Evolutionary conservation across 2,113 vertebrate genomes (phyloP).

Genomic region (Sapayoa aenigma): DNA sequence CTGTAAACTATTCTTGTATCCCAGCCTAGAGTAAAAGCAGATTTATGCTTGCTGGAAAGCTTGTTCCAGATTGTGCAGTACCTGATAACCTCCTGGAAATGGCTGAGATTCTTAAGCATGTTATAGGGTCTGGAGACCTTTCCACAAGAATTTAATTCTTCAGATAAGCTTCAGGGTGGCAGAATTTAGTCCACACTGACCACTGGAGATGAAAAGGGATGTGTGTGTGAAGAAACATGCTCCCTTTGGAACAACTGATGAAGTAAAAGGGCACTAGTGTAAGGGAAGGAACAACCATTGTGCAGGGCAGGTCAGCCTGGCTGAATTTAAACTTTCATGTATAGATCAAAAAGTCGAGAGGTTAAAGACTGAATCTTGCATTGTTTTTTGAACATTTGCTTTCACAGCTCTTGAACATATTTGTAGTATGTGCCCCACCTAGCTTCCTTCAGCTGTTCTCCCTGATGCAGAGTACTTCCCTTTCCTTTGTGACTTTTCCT

Average conservation of each 20-base stretch:
- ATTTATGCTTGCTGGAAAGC: not conserved
- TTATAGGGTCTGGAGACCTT: not conserved
- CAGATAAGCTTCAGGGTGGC: not conserved
- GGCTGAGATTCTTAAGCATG: not conserved
- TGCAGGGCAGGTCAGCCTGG: not conserved
- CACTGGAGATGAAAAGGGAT: not conserved
- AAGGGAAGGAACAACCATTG: slow-evolving; percentile 28
- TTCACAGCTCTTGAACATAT: slow-evolving; percentile 20
- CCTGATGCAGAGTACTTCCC: slow-evolving; percentile 24
- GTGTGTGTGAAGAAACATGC: not conserved
- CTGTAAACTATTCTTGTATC: not conserved
- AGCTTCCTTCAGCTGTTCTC: slow-evolving; percentile 54
- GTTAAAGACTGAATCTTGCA: slow-evolving; percentile 26
- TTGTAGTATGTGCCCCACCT: slow-evolving; percentile 47
- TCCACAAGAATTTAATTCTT: not conserved
- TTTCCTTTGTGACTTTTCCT: slow-evolving; percentile 53
- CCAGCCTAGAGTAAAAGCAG: not conserved
- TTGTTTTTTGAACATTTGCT: slow-evolving; percentile 45
- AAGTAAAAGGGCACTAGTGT: not conserved
- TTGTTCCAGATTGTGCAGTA: not conserved
- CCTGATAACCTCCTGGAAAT: not conserved
- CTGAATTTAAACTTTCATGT: slow-evolving; percentile 28
- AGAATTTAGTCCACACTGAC: not conserved
- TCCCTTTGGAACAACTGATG: not conserved
- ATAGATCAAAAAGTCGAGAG: slow-evolving; percentile 4